Conservation (phyloP, 2,797 vertebrate species). For the Leontopithecus rosalia region DNA sequence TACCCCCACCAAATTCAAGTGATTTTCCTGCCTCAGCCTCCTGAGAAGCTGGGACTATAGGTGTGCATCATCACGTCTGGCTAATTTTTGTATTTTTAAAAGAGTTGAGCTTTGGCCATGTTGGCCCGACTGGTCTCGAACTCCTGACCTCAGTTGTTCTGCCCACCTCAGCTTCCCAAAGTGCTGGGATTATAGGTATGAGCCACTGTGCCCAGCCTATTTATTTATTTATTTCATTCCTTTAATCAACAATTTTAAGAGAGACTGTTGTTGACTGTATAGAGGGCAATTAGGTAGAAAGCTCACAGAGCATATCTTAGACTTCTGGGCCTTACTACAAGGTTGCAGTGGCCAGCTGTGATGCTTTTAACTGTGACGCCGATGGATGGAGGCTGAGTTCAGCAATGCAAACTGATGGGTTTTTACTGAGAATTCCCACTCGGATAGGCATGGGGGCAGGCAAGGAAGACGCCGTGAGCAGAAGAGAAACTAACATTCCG, state of each 20-base stretch:
- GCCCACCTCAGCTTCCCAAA: not conserved
- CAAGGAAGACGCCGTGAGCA: not conserved
- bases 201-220: not conserved
- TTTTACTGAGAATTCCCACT: not conserved
- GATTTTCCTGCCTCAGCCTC: not conserved
- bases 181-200: not conserved
- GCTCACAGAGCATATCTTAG: not conserved
- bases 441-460: not conserved
- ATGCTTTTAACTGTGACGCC: not conserved
- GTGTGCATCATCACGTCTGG: fast-evolving
- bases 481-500: not conserved
- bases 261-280: not conserved
- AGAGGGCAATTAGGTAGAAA: conserved; percentile 3
- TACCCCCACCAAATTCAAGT: not conserved
- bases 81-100: not conserved
- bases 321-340: not conserved
- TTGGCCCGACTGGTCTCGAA: not conserved
- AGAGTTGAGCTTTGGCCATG: not conserved
- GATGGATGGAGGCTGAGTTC: not conserved
- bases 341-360: not conserved
- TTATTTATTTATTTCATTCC: not conserved
- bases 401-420: not conserved
- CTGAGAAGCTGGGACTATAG: not conserved
- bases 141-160: not conserved
- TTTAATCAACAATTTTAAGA: conserved; percentile 35